Evolutionary conservation across 2,113 vertebrate species (phyloP).

Genomic region (Galbula dea): DNA sequence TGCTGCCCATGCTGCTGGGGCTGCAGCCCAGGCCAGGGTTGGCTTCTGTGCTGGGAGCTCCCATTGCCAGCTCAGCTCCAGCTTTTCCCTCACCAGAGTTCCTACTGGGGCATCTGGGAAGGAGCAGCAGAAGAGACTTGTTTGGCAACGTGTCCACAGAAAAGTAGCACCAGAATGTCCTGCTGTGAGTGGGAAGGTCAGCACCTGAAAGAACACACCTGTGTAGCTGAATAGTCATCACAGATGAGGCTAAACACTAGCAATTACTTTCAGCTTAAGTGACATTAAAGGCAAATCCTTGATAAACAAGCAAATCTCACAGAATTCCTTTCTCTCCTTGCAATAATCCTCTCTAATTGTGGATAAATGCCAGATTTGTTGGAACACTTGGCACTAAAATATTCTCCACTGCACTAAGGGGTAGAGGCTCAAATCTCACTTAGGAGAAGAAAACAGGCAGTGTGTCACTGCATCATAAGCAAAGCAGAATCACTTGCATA

Average conservation of each 20-base stretch:
- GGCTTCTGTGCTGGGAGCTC: neutral
- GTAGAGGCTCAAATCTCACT: neutral
- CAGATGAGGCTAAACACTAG: neutral
- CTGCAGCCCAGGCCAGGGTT: too few species aligned
- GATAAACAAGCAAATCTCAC: constrained; percentile 8
- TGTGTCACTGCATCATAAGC: neutral
- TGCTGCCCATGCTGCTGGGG: too few species aligned
- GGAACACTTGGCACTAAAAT: neutral
- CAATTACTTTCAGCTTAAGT: constrained; percentile 51
- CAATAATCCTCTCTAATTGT: constrained; percentile 54
- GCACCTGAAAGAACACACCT: neutral
- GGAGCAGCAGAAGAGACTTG: neutral
- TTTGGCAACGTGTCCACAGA: rapidly evolving
- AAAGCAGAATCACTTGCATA: neutral
- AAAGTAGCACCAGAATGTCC: rapidly evolving
- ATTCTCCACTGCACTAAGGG: neutral
- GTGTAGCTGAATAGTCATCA: neutral
- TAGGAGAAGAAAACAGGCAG: neutral
- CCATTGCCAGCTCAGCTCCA: neutral
- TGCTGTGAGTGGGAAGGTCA: neutral
- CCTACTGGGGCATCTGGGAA: neutral
- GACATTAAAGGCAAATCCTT: constrained; percentile 18
- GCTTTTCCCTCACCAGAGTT: neutral
- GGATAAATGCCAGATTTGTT: constrained; percentile 22
- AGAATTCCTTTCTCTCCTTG: neutral